A percentile compares a stretch with the other conserved stretches of the same genome.
phyloP scores from a whole-genome alignment of 37 sponge, comb jelly and placozoan species.

The Agelas oroides region DNA sequence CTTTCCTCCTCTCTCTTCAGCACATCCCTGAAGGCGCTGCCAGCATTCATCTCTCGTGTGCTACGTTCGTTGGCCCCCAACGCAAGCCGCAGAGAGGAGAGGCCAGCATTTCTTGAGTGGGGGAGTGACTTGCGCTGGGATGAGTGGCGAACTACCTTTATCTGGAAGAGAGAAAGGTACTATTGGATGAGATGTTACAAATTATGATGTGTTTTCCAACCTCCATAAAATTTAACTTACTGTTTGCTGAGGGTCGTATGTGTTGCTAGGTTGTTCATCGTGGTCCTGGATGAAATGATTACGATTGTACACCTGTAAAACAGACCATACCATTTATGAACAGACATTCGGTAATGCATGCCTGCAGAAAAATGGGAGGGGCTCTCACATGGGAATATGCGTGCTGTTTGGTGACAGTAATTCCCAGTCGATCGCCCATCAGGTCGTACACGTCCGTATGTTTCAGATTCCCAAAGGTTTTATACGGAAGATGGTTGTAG shows the following conservation, averaged over 20 bases:
- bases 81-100: conserved; percentile 33
- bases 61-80: conserved; percentile 28
- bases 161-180: not conserved
- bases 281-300: too few relatives aligned
- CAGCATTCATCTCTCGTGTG: conserved; percentile 13
- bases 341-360: too few relatives aligned
- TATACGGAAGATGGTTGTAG: conserved; percentile 44
- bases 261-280: too few relatives aligned
- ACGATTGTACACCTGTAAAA: too few relatives aligned
- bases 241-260: not conserved
- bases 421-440: conserved; percentile 18
- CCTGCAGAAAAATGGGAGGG: not conserved
- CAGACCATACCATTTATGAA: too few relatives aligned
- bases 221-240: not conserved
- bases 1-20: not conserved
- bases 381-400: not conserved
- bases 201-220: too few relatives aligned
- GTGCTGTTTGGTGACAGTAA: not conserved
- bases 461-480: conserved; percentile 36
- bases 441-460: conserved; percentile 51
- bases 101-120: conserved; percentile 40
- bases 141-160: not conserved
- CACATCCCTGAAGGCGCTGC: not conserved
- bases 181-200: too few relatives aligned
- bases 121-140: not conserved